Percentiles rank a stretch among this genome's conserved stretches.
phyloP scores from a whole-genome alignment of 1,140 invertebrate genomes.

The Agraylea sexmaculata region DNA sequence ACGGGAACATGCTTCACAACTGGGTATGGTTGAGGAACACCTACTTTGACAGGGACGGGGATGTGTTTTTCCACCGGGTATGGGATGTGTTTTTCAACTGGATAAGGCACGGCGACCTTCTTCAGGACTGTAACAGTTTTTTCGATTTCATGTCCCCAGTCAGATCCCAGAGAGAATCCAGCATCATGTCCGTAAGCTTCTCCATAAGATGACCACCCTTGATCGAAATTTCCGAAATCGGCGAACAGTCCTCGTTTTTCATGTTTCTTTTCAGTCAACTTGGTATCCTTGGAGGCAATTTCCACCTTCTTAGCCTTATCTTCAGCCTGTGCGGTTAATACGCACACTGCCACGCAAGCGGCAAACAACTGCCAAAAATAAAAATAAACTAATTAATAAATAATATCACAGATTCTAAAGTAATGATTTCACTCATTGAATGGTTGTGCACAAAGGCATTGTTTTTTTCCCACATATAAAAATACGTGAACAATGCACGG shows the following conservation, averaged over 20 bases:
- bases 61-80: conserved; percentile 44
- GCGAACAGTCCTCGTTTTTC: conserved; percentile 55
- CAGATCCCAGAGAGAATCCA: conserved; percentile 21
- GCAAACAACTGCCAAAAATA: conserved; percentile 35
- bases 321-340: conserved; percentile 39
- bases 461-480: no score
- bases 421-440: no score
- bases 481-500: no score
- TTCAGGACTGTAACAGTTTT: conserved; percentile 39
- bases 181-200: conserved; percentile 26
- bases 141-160: conserved; percentile 28
- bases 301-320: conserved; percentile 32
- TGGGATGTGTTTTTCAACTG: conserved; percentile 48
- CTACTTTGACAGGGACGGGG: conserved; percentile 38
- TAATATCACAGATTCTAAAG: no score
- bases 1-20: conserved; percentile 55
- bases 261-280: conserved; percentile 50
- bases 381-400: not conserved
- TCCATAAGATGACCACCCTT: conserved; percentile 21
- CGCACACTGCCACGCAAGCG: conserved; percentile 42
- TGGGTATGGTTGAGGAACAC: conserved; percentile 50
- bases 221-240: conserved; percentile 39
- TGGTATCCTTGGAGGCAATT: conserved; percentile 35
- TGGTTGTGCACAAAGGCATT: no score
- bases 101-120: conserved; percentile 52